Percentiles rank a stretch among this genome's conserved stretches.
phyloP scores from a whole-genome alignment of 2,888 invertebrate species.

The Pyrocoelia pectoralis region DNA sequence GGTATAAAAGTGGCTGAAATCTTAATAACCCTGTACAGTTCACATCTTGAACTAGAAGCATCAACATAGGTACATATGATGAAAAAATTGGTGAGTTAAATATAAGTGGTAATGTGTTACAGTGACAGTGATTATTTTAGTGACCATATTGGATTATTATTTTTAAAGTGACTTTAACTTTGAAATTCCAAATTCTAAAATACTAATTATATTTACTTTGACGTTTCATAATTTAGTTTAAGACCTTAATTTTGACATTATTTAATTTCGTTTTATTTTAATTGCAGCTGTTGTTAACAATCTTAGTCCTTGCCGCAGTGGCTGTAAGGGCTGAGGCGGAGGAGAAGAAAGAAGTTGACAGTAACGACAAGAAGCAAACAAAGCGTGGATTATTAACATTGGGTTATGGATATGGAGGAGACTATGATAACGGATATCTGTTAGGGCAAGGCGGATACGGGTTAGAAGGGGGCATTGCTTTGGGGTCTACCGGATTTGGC shows the following conservation, averaged over 20 bases:
- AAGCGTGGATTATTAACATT: constrained; percentile 82
- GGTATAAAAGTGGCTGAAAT: constrained; percentile 66
- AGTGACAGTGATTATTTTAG: constrained; percentile 28
- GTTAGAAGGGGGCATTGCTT: constrained; percentile 63
- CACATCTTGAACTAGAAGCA: constrained; percentile 63
- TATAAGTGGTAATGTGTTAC: constrained; percentile 10
- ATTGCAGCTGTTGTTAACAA: constrained; percentile 41
- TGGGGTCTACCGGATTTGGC: constrained; percentile 49
- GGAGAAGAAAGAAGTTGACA: constrained; percentile 64
- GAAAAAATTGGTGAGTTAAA: constrained; percentile 65
- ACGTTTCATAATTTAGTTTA: too few species aligned
- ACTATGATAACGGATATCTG: constrained; percentile 74
- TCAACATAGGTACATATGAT: constrained; percentile 55
- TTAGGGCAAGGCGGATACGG: constrained; percentile 69
- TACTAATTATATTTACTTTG: too few species aligned
- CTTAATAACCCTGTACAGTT: constrained; percentile 66
- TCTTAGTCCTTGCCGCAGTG: constrained; percentile 76
- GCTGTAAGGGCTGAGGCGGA: constrained; percentile 72
- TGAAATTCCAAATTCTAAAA: neutral
- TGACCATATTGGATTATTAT: constrained; percentile 28
- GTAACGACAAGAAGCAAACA: constrained; percentile 76
- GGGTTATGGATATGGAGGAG: constrained; percentile 83
- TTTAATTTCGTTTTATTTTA: constrained; percentile 26
- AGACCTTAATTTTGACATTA: neutral
- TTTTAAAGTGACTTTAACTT: constrained; percentile 16